Conservation (phyloP, 2,888 invertebrate genomes). For the Cybosia mesomella region DNA sequence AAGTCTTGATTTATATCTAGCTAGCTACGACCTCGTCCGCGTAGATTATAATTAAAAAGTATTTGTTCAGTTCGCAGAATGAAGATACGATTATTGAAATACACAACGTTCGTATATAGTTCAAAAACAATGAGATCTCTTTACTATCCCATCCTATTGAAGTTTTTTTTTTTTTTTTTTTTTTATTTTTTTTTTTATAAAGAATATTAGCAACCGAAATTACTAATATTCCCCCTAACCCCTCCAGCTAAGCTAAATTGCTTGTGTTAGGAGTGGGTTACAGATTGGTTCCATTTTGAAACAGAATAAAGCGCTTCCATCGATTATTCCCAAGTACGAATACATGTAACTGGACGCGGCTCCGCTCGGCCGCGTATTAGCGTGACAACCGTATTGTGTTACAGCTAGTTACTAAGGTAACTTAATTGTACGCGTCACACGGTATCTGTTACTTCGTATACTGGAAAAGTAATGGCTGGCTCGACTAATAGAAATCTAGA, state of each 20-base stretch:
- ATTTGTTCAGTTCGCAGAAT: no score
- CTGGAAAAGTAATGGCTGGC: conserved; percentile 7
- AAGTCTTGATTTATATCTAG: background rate
- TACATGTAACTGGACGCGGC: conserved; percentile 56
- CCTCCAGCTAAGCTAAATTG: no score
- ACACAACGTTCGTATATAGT: background rate
- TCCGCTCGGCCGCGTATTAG: conserved; percentile 63
- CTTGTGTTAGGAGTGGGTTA: no score
- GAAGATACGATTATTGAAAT: background rate
- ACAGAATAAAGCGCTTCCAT: background rate
- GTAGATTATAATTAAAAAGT: background rate
- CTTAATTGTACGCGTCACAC: conserved; percentile 47
- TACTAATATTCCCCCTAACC: no score
- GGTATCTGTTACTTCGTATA: conserved; percentile 37
- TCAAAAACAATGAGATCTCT: no score
- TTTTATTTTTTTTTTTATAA: no score
- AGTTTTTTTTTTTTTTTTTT: no score
- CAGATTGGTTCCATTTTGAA: no score
- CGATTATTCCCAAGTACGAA: conserved; percentile 10
- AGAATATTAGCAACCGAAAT: no score
- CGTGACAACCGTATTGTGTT: conserved; percentile 64
- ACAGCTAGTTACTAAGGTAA: conserved; percentile 53
- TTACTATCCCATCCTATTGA: no score
- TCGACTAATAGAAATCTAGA: background rate
- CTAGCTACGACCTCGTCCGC: background rate